These are phyloP conservation scores for Scolopax bukidnonensis DNA, from an alignment of 2,797 vertebrate species.

Conservation along the genomic window DNA sequence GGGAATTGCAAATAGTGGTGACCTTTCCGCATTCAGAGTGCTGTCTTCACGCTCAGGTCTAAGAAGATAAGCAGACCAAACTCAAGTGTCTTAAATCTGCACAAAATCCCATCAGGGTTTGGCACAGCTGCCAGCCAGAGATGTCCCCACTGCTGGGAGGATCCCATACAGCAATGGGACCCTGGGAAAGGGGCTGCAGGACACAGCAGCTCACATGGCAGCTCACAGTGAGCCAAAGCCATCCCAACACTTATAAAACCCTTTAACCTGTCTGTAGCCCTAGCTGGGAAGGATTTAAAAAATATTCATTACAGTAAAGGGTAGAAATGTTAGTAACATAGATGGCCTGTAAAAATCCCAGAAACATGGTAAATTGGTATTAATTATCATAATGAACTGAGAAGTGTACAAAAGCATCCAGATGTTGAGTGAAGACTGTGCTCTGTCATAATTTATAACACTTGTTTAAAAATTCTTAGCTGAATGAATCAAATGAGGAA, in stretches of 20 bases:
- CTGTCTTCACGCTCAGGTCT: neutral
- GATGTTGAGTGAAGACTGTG: neutral
- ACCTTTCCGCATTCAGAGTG: neutral
- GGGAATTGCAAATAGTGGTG: neutral
- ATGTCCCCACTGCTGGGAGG: neutral
- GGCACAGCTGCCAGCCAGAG: neutral
- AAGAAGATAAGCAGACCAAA: neutral
- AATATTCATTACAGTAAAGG: neutral
- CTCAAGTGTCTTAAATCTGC: neutral
- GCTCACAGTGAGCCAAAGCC: neutral
- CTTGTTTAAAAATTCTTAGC: neutral
- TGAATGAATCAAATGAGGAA: neutral
- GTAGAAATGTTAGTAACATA: neutral
- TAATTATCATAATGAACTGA: neutral
- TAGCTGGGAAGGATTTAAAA: neutral
- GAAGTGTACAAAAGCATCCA: slow-evolving; percentile 30
- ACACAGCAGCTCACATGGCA: neutral
- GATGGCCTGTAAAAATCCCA: neutral
- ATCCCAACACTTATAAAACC: neutral
- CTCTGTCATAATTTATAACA: neutral
- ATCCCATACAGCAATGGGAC: neutral
- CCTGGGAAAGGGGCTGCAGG: neutral
- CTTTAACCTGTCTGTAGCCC: neutral
- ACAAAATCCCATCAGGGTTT: neutral
- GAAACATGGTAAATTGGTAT: neutral